A percentile compares a stretch with the other conserved stretches of the same genome.
Conservation (phyloP, 2,113 vertebrate genomes). For the Prolemur simus region DNA sequence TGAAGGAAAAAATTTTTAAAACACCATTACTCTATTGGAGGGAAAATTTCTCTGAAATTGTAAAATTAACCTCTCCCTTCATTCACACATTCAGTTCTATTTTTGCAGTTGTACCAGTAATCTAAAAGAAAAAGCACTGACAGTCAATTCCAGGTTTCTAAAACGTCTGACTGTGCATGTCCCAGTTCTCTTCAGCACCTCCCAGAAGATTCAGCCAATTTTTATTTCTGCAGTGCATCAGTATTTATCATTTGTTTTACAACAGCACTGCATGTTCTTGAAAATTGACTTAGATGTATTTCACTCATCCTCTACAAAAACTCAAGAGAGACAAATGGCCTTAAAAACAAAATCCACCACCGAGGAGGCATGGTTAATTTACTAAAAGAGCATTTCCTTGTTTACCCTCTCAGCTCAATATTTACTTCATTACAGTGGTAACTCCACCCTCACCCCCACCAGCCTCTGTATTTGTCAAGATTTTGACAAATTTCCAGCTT, state of each 20-base stretch:
- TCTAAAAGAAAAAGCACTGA: conserved; percentile 36
- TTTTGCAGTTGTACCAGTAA: conserved; percentile 53
- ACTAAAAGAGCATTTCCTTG: conserved; percentile 4
- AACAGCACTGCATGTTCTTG: conserved; percentile 20
- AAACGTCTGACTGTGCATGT: conserved; percentile 59
- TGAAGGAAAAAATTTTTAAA: background rate
- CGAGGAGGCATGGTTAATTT: conserved; percentile 24
- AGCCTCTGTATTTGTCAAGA: conserved; percentile 36
- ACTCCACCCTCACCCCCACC: background rate
- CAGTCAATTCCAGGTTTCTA: conserved; percentile 59
- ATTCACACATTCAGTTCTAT: conserved; percentile 71
- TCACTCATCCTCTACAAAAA: conserved; percentile 28
- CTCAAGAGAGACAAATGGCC: conserved; percentile 50
- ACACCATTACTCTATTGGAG: conserved; percentile 4
- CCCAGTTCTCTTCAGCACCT: conserved; percentile 49
- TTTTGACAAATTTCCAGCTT: conserved; percentile 48
- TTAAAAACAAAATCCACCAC: conserved; percentile 56
- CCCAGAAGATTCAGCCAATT: conserved; percentile 43
- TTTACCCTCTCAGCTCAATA: background rate
- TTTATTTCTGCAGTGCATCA: conserved; percentile 34
- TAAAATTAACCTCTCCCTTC: conserved; percentile 68
- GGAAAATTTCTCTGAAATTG: conserved; percentile 42
- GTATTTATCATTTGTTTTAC: conserved; percentile 64
- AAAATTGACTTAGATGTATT: conserved; percentile 31
- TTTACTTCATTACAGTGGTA: conserved; percentile 35